Base-by-base conservation (phyloP, 1,140 invertebrate species). In the Mylabris phalerata region DNA sequence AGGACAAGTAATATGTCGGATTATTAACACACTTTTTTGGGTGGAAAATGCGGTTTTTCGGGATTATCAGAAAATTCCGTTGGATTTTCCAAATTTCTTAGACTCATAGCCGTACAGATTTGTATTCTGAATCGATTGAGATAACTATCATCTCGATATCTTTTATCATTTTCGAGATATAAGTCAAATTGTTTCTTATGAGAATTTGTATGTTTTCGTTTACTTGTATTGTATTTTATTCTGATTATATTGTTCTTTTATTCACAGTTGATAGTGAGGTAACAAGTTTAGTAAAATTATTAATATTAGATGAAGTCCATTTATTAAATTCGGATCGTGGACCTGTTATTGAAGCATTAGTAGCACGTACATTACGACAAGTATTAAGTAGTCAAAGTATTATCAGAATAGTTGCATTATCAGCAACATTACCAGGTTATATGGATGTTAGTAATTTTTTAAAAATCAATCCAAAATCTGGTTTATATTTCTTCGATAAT, bases 301-400 rank as follows among this genome's bases (percentile, higher is more conserved):
- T 99, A 0, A 99, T 99, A 61, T 95, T 99, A 66, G 98, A 99
- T 77, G 98, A 99, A 79, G 95, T 99, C 2, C 98, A 99, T 76
- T 78, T 99, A 7, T 76, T 99, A 26, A 95, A 99, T 73, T 94
- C 96, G 5, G 96, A 98, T 69, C 80, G 98, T 73, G 98, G 97
- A 9, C 93, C 97, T 0, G 98, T 99, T 7, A 91, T 99, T 26
- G 98, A 99, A 77, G 92, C 95, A 3, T 75, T 99, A 4, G 96
- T 99, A 0, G 96, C 98, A 0, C 79, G 98, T 61, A 99, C 96
- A 0, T 75, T 99, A 3, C 80, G 96, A 69, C 90, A 95, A 76
- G 92, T 98, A 0, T 95, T 98, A 72, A 89, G 91, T 9, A 89
- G 91, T 0, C 96, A 99, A 75, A 92, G 86, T 56, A 96, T 98